Evolutionary conservation across 1,140 invertebrate genomes (phyloP).

Genomic region (Drosophila murphyi): DNA sequence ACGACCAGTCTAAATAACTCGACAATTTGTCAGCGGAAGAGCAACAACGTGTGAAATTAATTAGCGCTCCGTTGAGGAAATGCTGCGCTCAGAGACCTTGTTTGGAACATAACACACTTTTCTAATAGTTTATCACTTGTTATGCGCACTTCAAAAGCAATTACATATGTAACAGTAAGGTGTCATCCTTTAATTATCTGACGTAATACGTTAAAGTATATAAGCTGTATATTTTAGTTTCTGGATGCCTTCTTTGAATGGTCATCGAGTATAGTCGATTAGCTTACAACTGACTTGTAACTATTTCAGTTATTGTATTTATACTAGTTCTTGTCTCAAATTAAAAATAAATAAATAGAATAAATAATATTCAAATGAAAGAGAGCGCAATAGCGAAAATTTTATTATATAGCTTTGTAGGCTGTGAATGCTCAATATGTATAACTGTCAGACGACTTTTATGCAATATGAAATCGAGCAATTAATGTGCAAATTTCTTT

Average conservation of each 20-base stretch:
- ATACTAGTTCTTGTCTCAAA: too few species aligned
- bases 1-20: constrained; percentile 22
- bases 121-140: constrained; percentile 18
- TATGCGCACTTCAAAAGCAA: not conserved
- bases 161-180: not conserved
- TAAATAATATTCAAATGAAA: not conserved
- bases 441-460: not conserved
- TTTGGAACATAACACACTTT: constrained; percentile 13
- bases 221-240: too few species aligned
- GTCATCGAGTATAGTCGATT: too few species aligned
- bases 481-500: constrained; percentile 4
- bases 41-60: constrained; percentile 36
- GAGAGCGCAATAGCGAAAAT: not conserved
- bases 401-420: not conserved
- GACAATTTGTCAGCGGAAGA: constrained; percentile 32
- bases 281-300: too few species aligned
- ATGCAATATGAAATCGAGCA: constrained; percentile 3
- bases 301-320: too few species aligned
- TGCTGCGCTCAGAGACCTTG: constrained; percentile 18
- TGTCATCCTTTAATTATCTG: constrained; percentile 2
- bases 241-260: too few species aligned
- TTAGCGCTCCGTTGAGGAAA: constrained; percentile 38
- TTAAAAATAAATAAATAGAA: not conserved
- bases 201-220: not conserved
- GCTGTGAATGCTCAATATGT: not conserved